Conservation (phyloP, 1,140 invertebrate genomes). For the Pteromalus puparum region DNA sequence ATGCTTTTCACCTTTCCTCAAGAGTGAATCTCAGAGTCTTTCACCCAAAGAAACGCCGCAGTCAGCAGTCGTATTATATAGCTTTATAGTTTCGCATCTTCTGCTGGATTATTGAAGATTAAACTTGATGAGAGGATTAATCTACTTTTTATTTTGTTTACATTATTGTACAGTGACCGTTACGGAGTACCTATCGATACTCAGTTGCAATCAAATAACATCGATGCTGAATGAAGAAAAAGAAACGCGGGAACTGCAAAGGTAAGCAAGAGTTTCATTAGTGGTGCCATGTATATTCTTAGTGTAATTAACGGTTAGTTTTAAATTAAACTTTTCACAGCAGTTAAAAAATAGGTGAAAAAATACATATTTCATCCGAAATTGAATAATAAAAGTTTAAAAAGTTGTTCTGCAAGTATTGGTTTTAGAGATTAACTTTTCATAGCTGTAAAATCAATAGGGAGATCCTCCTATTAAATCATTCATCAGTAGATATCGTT, state of each 20-base stretch:
- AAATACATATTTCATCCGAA: too few species aligned
- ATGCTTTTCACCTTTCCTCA: slow-evolving; percentile 20
- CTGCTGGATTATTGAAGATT: too few species aligned
- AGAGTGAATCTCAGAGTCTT: not conserved
- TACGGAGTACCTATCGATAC: not conserved
- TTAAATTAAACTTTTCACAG: not conserved
- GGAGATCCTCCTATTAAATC: too few species aligned
- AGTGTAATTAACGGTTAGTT: not conserved
- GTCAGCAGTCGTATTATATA: not conserved
- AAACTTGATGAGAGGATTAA: too few species aligned
- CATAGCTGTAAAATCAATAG: too few species aligned
- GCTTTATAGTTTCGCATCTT: too few species aligned
- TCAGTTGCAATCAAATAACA: not conserved
- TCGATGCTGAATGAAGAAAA: not conserved
- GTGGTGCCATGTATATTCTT: not conserved
- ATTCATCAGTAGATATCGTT: too few species aligned
- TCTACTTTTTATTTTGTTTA: too few species aligned
- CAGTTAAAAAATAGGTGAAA: not conserved
- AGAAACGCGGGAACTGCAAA: not conserved
- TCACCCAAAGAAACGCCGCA: not conserved
- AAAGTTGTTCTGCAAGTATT: too few species aligned
- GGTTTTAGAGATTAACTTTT: too few species aligned
- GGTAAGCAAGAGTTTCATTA: not conserved
- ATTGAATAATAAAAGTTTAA: too few species aligned
- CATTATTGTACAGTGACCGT: too few species aligned